A percentile compares a stretch with the other conserved stretches of the same genome.
These are phyloP conservation scores for Drosophila borealis DNA, from an alignment of 2,888 invertebrate genomes.

Conservation along the genomic window DNA sequence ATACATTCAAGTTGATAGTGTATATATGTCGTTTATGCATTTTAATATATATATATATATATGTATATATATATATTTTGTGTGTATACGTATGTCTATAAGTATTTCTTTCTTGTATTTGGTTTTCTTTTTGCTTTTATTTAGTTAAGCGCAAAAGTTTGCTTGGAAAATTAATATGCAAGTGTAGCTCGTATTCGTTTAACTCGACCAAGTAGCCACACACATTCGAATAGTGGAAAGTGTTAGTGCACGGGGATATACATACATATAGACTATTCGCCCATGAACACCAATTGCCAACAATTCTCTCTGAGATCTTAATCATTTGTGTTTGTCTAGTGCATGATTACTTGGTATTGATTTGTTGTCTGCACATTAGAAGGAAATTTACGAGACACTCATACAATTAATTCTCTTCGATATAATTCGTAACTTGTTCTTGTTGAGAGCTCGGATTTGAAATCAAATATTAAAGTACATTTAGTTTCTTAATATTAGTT, in stretches of 20 bases:
- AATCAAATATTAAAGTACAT: slow-evolving; percentile 39
- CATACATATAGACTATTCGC: not conserved
- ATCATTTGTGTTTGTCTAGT: slow-evolving; percentile 1
- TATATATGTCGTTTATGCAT: slow-evolving; percentile 59
- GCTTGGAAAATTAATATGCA: slow-evolving; percentile 22
- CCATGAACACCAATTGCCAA: slow-evolving; percentile 3
- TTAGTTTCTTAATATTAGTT: slow-evolving; percentile 41
- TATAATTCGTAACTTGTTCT: slow-evolving; percentile 4
- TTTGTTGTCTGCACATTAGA: not conserved
- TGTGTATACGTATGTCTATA: slow-evolving; percentile 41
- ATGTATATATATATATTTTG: slow-evolving; percentile 33
- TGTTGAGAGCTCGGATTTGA: slow-evolving; percentile 13
- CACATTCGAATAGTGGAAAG: slow-evolving; percentile 2
- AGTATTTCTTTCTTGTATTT: slow-evolving; percentile 28
- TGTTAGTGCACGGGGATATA: slow-evolving; percentile 1
- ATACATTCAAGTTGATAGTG: slow-evolving; percentile 63
- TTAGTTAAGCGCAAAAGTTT: slow-evolving; percentile 38
- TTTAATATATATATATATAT: slow-evolving; percentile 35
- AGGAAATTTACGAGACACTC: not conserved
- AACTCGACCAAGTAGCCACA: slow-evolving; percentile 13
- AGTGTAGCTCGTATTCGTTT: slow-evolving; percentile 23
- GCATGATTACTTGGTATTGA: not conserved
- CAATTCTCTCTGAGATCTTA: slow-evolving; percentile 6
- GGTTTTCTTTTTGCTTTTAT: slow-evolving; percentile 14
- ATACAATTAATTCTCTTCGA: slow-evolving; percentile 3